Evolutionary conservation across 2,113 vertebrate genomes (phyloP).

Genomic region (Cryptotis parvus): DNA sequence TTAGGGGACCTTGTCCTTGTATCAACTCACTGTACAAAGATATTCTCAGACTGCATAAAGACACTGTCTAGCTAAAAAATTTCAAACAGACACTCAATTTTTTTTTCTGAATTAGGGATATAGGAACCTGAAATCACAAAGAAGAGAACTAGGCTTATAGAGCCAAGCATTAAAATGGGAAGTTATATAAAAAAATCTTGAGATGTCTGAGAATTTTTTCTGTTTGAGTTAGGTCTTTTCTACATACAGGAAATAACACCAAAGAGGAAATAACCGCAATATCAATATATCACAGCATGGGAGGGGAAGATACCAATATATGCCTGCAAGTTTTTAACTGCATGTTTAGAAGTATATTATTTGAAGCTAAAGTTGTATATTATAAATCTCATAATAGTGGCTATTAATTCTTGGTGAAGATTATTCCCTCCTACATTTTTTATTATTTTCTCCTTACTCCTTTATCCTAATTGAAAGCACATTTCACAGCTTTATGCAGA

Average conservation of each 20-base stretch:
- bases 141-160: accelerated
- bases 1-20: accelerated
- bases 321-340: neutral
- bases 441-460: constrained; percentile 68
- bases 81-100: neutral
- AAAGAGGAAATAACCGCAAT: neutral
- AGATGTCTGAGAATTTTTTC: accelerated
- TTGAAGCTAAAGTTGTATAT: neutral
- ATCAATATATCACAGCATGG: neutral
- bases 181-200: accelerated
- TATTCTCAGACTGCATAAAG: neutral
- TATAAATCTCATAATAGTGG: neutral
- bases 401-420: constrained; percentile 46
- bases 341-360: no score
- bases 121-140: neutral
- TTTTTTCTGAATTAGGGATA: neutral
- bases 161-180: no score
- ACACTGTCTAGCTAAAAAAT: neutral
- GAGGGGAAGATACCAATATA: neutral
- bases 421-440: constrained; percentile 67
- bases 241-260: neutral
- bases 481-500: constrained; percentile 71
- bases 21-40: no score
- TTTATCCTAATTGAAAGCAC: constrained; percentile 66
- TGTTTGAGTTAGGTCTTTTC: neutral